These are phyloP conservation scores for Kradibia gibbosae DNA, from an alignment of 1,140 invertebrate genomes.

Conservation along the genomic window DNA sequence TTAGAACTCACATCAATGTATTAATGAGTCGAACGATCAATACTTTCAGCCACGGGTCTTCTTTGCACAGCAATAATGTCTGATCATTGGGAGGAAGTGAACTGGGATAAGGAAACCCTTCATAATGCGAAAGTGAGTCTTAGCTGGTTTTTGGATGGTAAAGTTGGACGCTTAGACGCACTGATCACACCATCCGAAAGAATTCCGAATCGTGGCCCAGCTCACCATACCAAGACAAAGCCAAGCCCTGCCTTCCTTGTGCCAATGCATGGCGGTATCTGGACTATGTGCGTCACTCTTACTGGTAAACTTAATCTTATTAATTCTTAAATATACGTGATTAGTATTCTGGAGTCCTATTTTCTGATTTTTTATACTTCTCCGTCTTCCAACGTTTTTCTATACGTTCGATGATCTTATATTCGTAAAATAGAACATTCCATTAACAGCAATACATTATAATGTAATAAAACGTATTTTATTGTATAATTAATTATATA, in stretches of 20 bases:
- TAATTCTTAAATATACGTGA: too few relatives aligned
- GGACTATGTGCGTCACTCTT: constrained; percentile 86
- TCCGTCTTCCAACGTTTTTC: too few relatives aligned
- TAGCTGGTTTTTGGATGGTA: constrained; percentile 66
- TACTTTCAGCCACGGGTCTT: constrained; percentile 78
- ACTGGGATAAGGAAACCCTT: constrained; percentile 79
- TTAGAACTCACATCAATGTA: too few relatives aligned
- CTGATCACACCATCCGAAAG: neutral
- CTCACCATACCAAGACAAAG: neutral
- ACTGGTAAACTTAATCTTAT: constrained; percentile 73
- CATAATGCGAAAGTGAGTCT: constrained; percentile 62
- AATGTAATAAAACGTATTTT: too few relatives aligned
- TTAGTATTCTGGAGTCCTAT: too few relatives aligned
- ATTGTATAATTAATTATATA: too few relatives aligned
- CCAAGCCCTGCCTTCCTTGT: constrained; percentile 78
- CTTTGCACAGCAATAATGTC: constrained; percentile 87
- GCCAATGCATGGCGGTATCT: constrained; percentile 89
- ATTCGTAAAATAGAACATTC: too few relatives aligned
- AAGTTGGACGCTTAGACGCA: constrained; percentile 59
- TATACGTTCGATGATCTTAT: too few relatives aligned
- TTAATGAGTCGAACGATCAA: too few relatives aligned
- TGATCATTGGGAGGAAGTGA: constrained; percentile 88
- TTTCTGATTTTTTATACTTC: too few relatives aligned
- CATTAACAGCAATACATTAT: too few relatives aligned
- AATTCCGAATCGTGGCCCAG: constrained; percentile 52